Evolutionary conservation across 2,113 vertebrate genomes (phyloP).

Genomic region (Paradoxurus hermaphroditus): DNA sequence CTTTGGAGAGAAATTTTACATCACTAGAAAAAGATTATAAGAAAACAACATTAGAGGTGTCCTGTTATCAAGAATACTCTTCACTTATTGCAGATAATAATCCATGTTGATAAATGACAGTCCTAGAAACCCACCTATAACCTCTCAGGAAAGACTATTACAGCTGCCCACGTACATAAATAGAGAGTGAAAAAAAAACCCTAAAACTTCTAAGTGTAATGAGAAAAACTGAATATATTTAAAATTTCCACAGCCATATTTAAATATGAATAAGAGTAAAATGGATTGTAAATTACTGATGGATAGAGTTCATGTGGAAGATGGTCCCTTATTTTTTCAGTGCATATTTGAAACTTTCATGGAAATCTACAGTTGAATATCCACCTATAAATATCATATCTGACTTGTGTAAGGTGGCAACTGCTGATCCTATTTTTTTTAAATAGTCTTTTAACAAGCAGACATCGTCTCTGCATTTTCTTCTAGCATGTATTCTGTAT

Average conservation of each 20-base stretch:
- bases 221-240: conserved; percentile 54
- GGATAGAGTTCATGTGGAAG: conserved; percentile 13
- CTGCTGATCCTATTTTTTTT: conserved; percentile 18
- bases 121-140: conserved; percentile 63
- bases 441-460: conserved; percentile 61
- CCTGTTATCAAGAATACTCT: conserved; percentile 14
- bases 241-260: conserved; percentile 20
- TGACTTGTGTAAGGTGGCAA: background rate
- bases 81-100: background rate
- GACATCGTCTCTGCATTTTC: conserved; percentile 53
- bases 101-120: conserved; percentile 39
- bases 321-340: conserved; percentile 27
- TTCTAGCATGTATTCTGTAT: background rate
- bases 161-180: conserved; percentile 16
- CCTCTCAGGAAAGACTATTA: background rate
- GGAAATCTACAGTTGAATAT: conserved; percentile 9
- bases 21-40: background rate
- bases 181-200: background rate
- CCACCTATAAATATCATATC: conserved; percentile 45
- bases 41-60: background rate
- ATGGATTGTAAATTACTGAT: conserved; percentile 40
- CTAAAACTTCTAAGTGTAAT: conserved; percentile 29
- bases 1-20: background rate
- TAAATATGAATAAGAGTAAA: conserved; percentile 54
- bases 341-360: conserved; percentile 53